Evolutionary conservation across 2,113 vertebrate species (phyloP).

Genomic region (Platichthys stellatus): DNA sequence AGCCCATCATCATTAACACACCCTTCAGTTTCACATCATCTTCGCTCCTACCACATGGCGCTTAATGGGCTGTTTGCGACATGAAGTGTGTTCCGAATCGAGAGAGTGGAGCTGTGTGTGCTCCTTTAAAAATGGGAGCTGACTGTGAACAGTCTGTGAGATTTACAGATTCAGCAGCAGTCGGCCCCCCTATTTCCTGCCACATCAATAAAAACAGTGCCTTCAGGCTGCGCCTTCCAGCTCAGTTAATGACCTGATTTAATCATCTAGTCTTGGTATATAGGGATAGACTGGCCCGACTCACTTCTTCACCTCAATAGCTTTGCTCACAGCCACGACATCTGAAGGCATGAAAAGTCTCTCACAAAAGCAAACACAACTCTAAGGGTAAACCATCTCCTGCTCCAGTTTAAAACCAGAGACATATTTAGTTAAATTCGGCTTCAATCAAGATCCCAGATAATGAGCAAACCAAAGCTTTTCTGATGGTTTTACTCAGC

Average conservation of each 20-base stretch:
- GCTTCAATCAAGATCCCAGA: constrained; percentile 33
- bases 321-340: constrained; percentile 16
- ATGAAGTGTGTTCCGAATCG: constrained; percentile 80
- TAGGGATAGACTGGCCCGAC: constrained; percentile 38
- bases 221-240: constrained; percentile 68
- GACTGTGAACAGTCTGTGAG: constrained; percentile 68
- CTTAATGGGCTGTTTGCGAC: constrained; percentile 79
- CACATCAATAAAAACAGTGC: constrained; percentile 79
- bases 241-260: constrained; percentile 73
- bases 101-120: constrained; percentile 55
- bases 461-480: constrained; percentile 37
- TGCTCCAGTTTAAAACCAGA: constrained; percentile 18
- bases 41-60: constrained; percentile 56
- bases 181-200: constrained; percentile 71
- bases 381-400: constrained; percentile 18
- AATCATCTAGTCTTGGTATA: constrained; percentile 58
- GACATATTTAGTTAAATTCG: constrained; percentile 23
- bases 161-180: constrained; percentile 77
- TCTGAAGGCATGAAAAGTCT: background rate
- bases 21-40: constrained; percentile 62
- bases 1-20: constrained; percentile 68
- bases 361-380: background rate
- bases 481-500: background rate
- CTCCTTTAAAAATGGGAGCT: constrained; percentile 70
- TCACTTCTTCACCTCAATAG: constrained; percentile 34